Conservation (phyloP, 2,113 vertebrate genomes). For the Notothenia coriiceps region DNA sequence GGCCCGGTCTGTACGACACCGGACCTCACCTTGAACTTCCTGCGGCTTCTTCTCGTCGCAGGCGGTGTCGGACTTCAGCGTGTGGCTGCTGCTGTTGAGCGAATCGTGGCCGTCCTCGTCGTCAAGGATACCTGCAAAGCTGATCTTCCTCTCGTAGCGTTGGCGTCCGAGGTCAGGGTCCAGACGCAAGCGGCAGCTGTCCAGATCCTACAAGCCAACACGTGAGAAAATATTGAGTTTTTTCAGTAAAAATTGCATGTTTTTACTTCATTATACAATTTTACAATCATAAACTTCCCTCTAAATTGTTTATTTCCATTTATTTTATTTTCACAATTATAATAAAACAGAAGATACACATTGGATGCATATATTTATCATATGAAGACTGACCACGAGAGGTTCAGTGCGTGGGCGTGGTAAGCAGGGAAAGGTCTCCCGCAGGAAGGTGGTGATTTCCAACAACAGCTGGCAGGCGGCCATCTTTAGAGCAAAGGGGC, state of each 20-base stretch:
- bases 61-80: conserved; percentile 95
- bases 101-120: conserved; percentile 98
- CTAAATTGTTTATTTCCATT: too few species aligned
- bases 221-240: not conserved
- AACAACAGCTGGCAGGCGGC: conserved; percentile 95
- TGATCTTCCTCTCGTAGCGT: conserved; percentile 99
- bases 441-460: conserved; percentile 97
- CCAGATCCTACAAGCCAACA: conserved; percentile 88
- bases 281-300: not conserved
- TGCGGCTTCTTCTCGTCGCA: conserved; percentile 94
- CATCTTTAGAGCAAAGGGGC: conserved; percentile 98
- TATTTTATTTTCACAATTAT: not conserved
- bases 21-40: conserved; percentile 78
- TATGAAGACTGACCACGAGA: conserved; percentile 88
- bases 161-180: conserved; percentile 96
- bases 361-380: not conserved
- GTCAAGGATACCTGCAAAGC: conserved; percentile 97
- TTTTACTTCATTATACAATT: not conserved
- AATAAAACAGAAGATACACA: not conserved
- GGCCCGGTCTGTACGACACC: accelerated
- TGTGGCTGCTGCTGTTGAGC: conserved; percentile 98
- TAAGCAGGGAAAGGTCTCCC: conserved; percentile 97
- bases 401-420: conserved; percentile 94
- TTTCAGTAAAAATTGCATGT: not conserved
- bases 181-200: conserved; percentile 93